These are phyloP conservation scores for Palaemon carinicauda DNA, from an alignment of 1,140 invertebrate genomes.

Conservation along the genomic window DNA sequence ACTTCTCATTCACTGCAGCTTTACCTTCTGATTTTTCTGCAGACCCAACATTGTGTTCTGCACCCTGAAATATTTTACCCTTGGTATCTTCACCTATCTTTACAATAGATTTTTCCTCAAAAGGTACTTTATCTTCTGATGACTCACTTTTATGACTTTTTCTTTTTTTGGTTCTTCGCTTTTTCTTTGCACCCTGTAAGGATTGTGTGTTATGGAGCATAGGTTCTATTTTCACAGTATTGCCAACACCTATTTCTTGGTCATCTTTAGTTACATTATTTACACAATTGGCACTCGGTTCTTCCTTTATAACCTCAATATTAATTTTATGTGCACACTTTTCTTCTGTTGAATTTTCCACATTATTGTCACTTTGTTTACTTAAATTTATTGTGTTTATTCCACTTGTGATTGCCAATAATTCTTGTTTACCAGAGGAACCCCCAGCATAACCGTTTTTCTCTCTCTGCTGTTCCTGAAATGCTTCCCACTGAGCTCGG, in stretches of 20 bases:
- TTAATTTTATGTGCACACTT: neutral
- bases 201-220: neutral
- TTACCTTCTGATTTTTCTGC: too few species aligned
- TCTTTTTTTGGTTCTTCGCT: neutral
- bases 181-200: conserved; percentile 8
- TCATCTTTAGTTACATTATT: neutral
- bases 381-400: neutral
- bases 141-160: too few species aligned
- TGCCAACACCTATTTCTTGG: neutral
- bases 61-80: too few species aligned
- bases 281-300: conserved; percentile 36
- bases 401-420: conserved; percentile 11
- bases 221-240: neutral
- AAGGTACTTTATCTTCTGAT: neutral
- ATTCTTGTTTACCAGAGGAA: neutral
- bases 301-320: neutral
- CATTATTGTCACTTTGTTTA: too few species aligned
- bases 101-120: neutral
- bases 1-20: too few species aligned
- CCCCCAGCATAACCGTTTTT: neutral
- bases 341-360: neutral
- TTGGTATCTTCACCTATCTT: too few species aligned
- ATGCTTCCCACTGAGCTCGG: conserved; percentile 48
- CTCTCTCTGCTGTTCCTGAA: neutral
- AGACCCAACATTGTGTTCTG: too few species aligned